Evolutionary conservation across 2,113 vertebrate genomes (phyloP).

Genomic region (Melanerpes formicivorus): DNA sequence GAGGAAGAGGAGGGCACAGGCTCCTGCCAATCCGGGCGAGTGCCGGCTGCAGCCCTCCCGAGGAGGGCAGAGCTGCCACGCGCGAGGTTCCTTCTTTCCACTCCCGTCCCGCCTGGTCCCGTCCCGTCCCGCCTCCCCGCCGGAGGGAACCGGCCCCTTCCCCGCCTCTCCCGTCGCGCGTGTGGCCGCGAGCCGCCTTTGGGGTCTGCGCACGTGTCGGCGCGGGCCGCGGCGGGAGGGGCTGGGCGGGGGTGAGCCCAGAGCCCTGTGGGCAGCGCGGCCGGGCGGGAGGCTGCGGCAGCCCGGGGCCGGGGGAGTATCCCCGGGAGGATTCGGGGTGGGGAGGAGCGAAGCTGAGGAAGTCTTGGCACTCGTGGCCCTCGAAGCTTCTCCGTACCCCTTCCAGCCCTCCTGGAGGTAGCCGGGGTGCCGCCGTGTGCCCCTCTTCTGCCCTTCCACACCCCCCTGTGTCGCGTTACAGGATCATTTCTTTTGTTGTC

Average conservation of each 20-base stretch:
- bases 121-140: neutral
- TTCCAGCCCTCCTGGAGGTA: neutral
- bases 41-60: neutral
- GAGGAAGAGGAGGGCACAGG: conserved; percentile 60
- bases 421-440: too few relatives aligned
- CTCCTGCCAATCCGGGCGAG: conserved; percentile 33
- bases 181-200: neutral
- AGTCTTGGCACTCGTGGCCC: neutral
- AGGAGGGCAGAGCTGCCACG: neutral
- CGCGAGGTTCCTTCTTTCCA: neutral
- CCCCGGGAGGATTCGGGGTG: neutral
- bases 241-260: neutral
- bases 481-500: neutral
- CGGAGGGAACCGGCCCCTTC: neutral
- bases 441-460: neutral
- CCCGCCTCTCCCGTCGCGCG: neutral
- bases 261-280: neutral
- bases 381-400: neutral
- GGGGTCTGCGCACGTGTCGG: neutral
- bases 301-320: neutral
- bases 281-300: neutral
- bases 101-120: neutral
- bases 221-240: neutral
- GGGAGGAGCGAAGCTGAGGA: neutral
- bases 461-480: rapidly evolving